A percentile compares a stretch with the other conserved stretches of the same genome.
Evolutionary conservation across 2,113 vertebrate species (phyloP).

Genomic region (Platanista minor): DNA sequence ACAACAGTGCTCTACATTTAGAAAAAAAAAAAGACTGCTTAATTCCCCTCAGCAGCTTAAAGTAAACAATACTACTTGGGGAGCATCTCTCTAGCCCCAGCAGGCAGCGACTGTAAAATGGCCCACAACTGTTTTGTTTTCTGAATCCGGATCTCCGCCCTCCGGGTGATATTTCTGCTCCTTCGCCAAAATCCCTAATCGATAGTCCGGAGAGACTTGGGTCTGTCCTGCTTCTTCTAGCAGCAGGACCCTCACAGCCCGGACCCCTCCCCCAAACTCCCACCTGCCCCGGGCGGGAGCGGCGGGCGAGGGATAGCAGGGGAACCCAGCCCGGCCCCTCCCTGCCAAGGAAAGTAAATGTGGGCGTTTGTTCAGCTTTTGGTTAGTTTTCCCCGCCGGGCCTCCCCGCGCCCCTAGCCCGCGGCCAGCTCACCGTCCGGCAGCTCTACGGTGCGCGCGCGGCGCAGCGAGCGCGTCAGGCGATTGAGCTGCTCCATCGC

Average conservation of each 20-base stretch:
- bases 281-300: not conserved
- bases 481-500: conserved; percentile 98
- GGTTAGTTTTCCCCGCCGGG: not conserved
- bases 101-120: not conserved
- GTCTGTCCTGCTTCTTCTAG: too few relatives aligned
- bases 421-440: conserved; percentile 85
- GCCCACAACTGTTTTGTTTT: not conserved
- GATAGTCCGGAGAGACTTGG: accelerated
- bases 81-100: not conserved
- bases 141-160: not conserved
- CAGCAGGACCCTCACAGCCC: not conserved
- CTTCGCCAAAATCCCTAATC: not conserved
- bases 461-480: conserved; percentile 94
- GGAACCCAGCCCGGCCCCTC: not conserved
- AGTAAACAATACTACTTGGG: not conserved
- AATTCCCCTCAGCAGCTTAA: not conserved
- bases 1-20: not conserved
- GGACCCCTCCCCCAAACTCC: not conserved
- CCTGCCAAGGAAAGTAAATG: not conserved
- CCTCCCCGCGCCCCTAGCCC: not conserved
- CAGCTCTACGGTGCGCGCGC: conserved; percentile 96
- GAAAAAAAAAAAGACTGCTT: not conserved
- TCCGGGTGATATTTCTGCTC: not conserved
- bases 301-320: accelerated
- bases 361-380: not conserved